These are phyloP conservation scores for Naja naja DNA, from an alignment of 2,113 vertebrate genomes.

Conservation along the genomic window DNA sequence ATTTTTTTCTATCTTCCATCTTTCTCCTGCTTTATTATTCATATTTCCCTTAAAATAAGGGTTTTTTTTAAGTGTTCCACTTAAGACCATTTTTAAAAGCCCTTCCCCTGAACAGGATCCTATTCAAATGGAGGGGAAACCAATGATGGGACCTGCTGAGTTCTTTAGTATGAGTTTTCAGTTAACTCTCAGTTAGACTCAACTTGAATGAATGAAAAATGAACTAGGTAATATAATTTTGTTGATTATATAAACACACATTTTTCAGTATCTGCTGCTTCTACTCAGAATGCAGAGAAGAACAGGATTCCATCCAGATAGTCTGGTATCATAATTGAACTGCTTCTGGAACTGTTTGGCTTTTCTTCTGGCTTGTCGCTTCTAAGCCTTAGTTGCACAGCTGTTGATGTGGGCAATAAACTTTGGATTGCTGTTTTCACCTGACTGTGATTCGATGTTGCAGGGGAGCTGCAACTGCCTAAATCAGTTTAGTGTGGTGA, in stretches of 20 bases:
- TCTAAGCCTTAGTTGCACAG: background rate
- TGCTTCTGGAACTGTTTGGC: constrained; percentile 4
- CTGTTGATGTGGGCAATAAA: background rate
- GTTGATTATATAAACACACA: background rate
- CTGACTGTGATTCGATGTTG: background rate
- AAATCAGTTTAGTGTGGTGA: background rate
- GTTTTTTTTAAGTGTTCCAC: background rate
- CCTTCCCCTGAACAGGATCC: background rate
- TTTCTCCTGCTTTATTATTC: too few species aligned
- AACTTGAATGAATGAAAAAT: background rate
- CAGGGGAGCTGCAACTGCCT: background rate
- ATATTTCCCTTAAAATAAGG: too few species aligned
- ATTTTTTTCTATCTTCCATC: too few species aligned
- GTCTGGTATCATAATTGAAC: background rate
- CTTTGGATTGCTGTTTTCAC: background rate
- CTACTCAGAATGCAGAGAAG: background rate
- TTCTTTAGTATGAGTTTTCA: background rate
- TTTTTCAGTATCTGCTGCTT: background rate
- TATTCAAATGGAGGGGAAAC: background rate
- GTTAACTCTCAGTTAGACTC: background rate
- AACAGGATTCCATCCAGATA: background rate
- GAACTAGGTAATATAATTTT: background rate
- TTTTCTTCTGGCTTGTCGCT: background rate
- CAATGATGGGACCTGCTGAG: background rate
- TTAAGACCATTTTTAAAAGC: background rate